phyloP scores from a whole-genome alignment of 2,113 vertebrate genomes.

The Galemys pyrenaicus region DNA sequence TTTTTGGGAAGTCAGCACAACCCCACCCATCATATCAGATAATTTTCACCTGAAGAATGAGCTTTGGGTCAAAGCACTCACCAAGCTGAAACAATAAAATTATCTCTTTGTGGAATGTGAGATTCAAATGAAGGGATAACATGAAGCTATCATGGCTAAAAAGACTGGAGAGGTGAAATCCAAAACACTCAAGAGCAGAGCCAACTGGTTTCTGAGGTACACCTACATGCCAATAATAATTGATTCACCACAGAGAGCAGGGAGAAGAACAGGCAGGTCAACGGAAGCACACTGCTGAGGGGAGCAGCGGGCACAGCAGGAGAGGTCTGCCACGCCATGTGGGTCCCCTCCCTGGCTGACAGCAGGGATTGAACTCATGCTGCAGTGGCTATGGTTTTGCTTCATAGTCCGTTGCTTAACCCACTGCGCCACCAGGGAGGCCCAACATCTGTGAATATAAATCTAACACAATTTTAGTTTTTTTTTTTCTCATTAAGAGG shows the following conservation, averaged over 20 bases:
- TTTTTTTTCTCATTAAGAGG: background rate
- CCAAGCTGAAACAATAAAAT: background rate
- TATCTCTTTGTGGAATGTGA: background rate
- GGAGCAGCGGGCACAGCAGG: no score
- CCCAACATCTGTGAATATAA: no score
- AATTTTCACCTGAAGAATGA: background rate
- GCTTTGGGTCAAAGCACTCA: background rate
- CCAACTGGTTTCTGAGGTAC: background rate
- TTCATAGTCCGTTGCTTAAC: no score
- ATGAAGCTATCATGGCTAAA: background rate
- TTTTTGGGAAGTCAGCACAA: background rate
- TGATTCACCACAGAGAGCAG: no score
- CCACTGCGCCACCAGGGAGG: no score
- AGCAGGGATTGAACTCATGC: no score
- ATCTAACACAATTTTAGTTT: background rate
- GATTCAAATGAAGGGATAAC: background rate
- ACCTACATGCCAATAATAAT: background rate
- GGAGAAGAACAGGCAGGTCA: no score
- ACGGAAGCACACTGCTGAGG: no score
- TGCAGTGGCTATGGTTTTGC: no score
- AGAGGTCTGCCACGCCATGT: no score
- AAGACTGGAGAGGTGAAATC: background rate
- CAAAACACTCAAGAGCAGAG: background rate
- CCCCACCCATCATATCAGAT: background rate
- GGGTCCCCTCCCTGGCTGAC: no score